A percentile compares a stretch with the other conserved stretches of the same genome.
Evolutionary conservation across 2,797 vertebrate species (phyloP).

Genomic region (Emys orbicularis): DNA sequence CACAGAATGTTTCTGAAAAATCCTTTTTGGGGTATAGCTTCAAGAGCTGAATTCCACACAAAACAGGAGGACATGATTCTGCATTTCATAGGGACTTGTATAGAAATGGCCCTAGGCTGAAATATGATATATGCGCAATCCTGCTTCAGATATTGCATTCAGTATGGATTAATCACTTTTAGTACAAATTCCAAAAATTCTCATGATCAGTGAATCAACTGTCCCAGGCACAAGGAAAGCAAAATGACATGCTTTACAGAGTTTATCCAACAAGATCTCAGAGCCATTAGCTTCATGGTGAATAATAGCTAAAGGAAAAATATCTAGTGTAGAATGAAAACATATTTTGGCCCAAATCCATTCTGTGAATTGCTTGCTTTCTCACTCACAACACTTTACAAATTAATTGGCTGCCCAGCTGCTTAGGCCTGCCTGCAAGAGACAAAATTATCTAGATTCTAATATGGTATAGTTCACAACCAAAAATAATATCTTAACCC

Average conservation of each 20-base stretch:
- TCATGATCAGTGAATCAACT: background rate
- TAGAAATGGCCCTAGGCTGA: background rate
- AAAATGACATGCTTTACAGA: background rate
- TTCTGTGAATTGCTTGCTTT: background rate
- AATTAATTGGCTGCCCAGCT: background rate
- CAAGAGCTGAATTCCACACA: background rate
- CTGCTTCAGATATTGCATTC: background rate
- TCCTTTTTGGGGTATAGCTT: background rate
- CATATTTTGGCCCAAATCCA: background rate
- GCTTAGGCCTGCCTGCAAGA: background rate
- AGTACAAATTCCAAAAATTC: background rate
- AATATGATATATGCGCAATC: background rate
- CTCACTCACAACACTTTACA: conserved; percentile 4
- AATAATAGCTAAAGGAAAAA: background rate
- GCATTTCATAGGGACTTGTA: background rate
- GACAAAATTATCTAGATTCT: background rate
- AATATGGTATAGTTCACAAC: background rate
- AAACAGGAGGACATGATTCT: background rate
- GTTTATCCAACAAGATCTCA: background rate
- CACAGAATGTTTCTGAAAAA: background rate
- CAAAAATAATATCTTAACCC: background rate
- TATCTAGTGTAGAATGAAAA: background rate
- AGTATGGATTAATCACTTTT: background rate
- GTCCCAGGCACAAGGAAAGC: background rate
- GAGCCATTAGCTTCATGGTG: background rate